phyloP scores from a whole-genome alignment of 2,888 invertebrate genomes.

The Blastobasis adustella region DNA sequence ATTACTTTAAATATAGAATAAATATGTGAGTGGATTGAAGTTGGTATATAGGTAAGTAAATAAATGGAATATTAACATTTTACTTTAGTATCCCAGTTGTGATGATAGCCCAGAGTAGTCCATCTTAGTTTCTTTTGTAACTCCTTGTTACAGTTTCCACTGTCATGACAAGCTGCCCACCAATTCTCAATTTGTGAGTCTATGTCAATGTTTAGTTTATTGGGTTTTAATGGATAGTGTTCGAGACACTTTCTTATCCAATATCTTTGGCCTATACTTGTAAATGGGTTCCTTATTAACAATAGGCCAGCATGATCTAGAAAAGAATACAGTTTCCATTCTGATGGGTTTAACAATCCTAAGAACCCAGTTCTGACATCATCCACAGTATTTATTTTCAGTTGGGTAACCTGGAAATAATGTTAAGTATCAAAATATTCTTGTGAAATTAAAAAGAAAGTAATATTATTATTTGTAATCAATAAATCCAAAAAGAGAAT shows the following conservation, averaged over 20 bases:
- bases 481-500: no score
- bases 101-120: constrained; percentile 98
- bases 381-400: constrained; percentile 3
- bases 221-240: constrained; percentile 84
- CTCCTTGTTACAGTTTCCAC: constrained; percentile 43
- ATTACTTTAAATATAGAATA: no score
- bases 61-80: constrained; percentile 20
- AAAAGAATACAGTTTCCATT: constrained; percentile 80
- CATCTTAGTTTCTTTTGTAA: constrained; percentile 81
- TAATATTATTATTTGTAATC: no score
- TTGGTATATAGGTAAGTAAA: background rate
- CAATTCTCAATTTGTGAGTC: constrained; percentile 63
- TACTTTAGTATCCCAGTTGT: constrained; percentile 97
- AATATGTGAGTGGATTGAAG: no score
- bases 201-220: constrained; percentile 80
- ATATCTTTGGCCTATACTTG: constrained; percentile 82
- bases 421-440: background rate
- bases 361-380: constrained; percentile 33
- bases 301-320: constrained; percentile 82
- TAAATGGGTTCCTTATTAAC: constrained; percentile 90
- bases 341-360: constrained; percentile 34
- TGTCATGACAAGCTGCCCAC: constrained; percentile 78
- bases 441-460: no score
- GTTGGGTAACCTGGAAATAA: constrained; percentile 19
- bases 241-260: constrained; percentile 87